phyloP scores from a whole-genome alignment of 2,888 invertebrate species.

The Caenorhabditis sp. region DNA sequence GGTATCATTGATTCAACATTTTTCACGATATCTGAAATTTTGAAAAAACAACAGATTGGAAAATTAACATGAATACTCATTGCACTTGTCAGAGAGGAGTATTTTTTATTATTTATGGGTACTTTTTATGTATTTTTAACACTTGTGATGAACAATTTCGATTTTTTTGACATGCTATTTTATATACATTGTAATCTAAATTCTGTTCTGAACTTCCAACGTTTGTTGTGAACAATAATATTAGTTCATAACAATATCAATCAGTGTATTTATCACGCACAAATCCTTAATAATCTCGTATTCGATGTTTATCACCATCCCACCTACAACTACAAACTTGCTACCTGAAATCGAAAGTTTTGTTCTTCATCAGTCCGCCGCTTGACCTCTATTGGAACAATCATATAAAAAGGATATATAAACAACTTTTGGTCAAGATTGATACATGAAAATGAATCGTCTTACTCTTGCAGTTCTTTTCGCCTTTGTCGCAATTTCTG shows the following conservation, averaged over 20 bases:
- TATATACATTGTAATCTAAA: no score
- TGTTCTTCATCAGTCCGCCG: slow-evolving; percentile 12
- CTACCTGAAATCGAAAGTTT: slow-evolving; percentile 23
- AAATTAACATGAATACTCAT: slow-evolving; percentile 71
- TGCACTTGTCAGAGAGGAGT: not conserved
- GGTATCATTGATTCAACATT: slow-evolving; percentile 76
- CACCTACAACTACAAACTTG: not conserved
- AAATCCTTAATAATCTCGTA: not conserved
- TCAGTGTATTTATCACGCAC: not conserved
- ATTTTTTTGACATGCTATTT: not conserved
- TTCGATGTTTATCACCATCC: not conserved
- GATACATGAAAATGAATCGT: slow-evolving; percentile 24
- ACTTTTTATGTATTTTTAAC: not conserved
- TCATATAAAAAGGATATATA: slow-evolving; percentile 19
- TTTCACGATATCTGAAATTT: slow-evolving; percentile 75
- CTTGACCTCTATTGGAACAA: slow-evolving; percentile 33
- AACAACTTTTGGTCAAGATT: not conserved
- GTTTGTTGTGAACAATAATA: not conserved
- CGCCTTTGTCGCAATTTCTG: slow-evolving; percentile 20
- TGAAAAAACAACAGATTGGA: slow-evolving; percentile 75
- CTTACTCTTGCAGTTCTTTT: slow-evolving; percentile 22
- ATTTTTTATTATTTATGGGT: not conserved
- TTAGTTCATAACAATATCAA: not conserved
- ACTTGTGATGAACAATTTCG: not conserved
- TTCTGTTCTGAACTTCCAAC: no score